Evolutionary conservation across 2,113 vertebrate genomes (phyloP).

Genomic region (Phyllopteryx taeniolatus): DNA sequence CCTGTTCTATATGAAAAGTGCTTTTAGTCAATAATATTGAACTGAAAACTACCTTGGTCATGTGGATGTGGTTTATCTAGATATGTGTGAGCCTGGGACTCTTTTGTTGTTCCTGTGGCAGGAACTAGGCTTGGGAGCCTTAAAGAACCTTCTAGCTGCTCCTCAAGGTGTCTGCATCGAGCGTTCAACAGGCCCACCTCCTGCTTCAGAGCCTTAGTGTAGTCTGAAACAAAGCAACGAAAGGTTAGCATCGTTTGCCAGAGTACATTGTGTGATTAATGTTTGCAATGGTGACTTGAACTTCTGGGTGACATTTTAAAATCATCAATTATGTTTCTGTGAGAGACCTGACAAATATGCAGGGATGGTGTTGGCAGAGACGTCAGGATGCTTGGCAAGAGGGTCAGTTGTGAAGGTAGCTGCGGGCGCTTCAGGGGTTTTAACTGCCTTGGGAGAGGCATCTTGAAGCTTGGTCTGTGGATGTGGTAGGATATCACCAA

Average conservation of each 20-base stretch:
- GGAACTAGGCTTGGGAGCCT: not conserved
- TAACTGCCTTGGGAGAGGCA: conserved; percentile 6
- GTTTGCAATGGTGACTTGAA: not conserved
- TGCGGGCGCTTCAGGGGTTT: not conserved
- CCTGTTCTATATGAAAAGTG: not conserved
- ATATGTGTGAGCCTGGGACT: conserved; percentile 18
- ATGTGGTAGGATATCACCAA: conserved; percentile 50
- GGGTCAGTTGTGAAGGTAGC: conserved; percentile 7
- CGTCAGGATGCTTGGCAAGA: conserved; percentile 2
- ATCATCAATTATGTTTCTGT: not conserved
- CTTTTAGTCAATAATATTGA: not conserved
- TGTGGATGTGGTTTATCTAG: conserved; percentile 35
- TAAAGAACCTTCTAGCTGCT: conserved; percentile 46
- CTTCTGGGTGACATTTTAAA: not conserved
- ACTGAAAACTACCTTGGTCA: conserved; percentile 6
- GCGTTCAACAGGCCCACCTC: conserved; percentile 65
- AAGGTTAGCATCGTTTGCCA: not conserved
- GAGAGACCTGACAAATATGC: conserved; percentile 36
- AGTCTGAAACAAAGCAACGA: conserved; percentile 36
- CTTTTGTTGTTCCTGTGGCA: not conserved
- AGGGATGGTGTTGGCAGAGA: conserved; percentile 2
- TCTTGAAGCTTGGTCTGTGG: conserved; percentile 3
- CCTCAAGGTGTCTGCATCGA: conserved; percentile 55
- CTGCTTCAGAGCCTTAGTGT: conserved; percentile 62
- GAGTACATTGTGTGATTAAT: not conserved